These are phyloP conservation scores for Drepana falcataria DNA, from an alignment of 2,888 invertebrate genomes.

Conservation along the genomic window DNA sequence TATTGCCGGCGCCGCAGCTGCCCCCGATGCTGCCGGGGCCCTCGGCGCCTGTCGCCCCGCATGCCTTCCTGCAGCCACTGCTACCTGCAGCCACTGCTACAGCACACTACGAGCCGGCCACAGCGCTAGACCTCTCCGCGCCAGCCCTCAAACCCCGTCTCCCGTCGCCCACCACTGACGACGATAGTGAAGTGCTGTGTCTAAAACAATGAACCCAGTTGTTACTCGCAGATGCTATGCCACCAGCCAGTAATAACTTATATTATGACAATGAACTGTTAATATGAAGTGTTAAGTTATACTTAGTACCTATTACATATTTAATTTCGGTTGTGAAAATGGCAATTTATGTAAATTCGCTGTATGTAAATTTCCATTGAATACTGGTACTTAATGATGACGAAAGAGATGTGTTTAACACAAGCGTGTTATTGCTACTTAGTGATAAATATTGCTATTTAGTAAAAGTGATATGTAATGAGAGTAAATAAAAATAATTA, in stretches of 20 bases:
- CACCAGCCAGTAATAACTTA: conserved; percentile 43
- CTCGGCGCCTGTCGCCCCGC: conserved; percentile 10
- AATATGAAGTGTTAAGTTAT: conserved; percentile 44
- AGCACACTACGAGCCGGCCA: conserved; percentile 39
- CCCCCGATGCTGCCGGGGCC: conserved; percentile 26
- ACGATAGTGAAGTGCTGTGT: conserved; percentile 72
- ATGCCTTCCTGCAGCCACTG: conserved; percentile 4
- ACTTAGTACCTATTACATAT: conserved; percentile 66
- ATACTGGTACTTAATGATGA: conserved; percentile 64
- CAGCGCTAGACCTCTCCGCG: conserved; percentile 52
- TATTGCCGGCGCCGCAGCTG: conserved; percentile 16
- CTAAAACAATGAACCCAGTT: conserved; percentile 51
- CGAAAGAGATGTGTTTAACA: conserved; percentile 71
- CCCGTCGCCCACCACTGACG: conserved; percentile 32
- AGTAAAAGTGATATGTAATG: conserved; percentile 51
- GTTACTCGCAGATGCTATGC: conserved; percentile 33
- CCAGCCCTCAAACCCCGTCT: conserved; percentile 38
- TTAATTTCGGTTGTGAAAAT: conserved; percentile 79
- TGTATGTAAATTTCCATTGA: conserved; percentile 65
- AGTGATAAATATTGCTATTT: conserved; percentile 43
- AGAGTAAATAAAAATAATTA: conserved; percentile 35
- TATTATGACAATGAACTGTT: conserved; percentile 51
- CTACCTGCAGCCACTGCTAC: conserved; percentile 5
- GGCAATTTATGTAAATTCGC: conserved; percentile 74
- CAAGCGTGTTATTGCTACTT: conserved; percentile 59